A percentile compares a stretch with the other conserved stretches of the same genome.
Conservation (phyloP, 2,797 vertebrate genomes). For the Tapera naevia region DNA sequence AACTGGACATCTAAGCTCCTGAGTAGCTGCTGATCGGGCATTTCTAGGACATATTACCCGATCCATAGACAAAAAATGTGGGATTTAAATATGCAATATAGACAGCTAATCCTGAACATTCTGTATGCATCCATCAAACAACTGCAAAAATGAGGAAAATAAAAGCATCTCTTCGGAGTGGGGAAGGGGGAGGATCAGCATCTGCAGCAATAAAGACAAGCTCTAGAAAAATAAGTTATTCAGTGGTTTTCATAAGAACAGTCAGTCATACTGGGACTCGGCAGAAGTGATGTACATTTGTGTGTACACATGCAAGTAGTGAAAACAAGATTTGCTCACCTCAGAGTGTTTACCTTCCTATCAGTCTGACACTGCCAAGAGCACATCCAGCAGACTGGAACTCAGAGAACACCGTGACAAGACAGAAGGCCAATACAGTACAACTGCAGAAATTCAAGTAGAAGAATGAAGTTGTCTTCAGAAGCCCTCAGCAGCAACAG, state of each 20-base stretch:
- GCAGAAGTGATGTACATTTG: not conserved
- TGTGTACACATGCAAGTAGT: not conserved
- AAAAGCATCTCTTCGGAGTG: not conserved
- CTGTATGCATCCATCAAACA: not conserved
- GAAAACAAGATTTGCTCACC: slow-evolving; percentile 22
- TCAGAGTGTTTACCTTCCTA: not conserved
- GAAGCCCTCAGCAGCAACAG: slow-evolving; percentile 32
- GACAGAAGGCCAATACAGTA: slow-evolving; percentile 32
- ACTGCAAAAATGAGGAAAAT: not conserved
- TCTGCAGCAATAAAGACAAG: not conserved
- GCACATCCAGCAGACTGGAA: not conserved
- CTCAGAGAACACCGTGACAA: not conserved
- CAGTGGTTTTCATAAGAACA: slow-evolving; percentile 43
- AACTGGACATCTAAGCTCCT: not conserved
- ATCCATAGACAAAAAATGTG: not conserved
- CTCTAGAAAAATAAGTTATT: slow-evolving; percentile 28
- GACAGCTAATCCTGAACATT: slow-evolving; percentile 17
- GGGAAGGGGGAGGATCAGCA: not conserved
- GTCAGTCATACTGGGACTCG: slow-evolving; percentile 18
- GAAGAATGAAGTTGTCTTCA: slow-evolving; percentile 18
- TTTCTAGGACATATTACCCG: not conserved
- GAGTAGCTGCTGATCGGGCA: not conserved
- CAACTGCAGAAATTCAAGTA: slow-evolving; percentile 54
- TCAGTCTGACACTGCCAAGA: not conserved
- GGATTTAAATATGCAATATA: not conserved